phyloP scores from a whole-genome alignment of 2,797 vertebrate species.

The Leucoraja ocellata region DNA sequence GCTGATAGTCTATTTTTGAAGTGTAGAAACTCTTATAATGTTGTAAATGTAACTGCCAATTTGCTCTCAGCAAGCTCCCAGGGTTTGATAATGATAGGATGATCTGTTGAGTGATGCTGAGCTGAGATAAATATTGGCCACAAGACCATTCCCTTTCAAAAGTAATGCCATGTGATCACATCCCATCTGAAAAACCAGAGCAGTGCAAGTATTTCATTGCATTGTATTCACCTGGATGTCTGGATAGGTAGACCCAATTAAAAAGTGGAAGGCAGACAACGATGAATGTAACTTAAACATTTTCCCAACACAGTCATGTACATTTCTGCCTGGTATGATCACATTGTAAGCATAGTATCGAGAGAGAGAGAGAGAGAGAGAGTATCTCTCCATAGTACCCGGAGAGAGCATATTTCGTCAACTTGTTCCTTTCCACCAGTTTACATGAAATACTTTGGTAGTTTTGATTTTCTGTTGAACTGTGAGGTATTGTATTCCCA shows the following conservation, averaged over 20 bases:
- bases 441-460: no score
- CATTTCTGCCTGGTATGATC: no score
- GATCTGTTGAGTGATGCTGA: background rate
- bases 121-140: background rate
- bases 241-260: background rate
- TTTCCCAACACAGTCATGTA: no score
- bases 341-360: no score
- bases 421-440: no score
- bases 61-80: background rate
- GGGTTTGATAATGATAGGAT: background rate
- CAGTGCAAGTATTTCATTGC: background rate
- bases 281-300: no score
- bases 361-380: no score
- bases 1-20: background rate
- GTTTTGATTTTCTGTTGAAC: no score
- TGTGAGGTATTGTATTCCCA: no score
- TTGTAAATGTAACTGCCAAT: background rate
- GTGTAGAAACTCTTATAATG: background rate
- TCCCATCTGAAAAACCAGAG: background rate
- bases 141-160: background rate
- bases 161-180: background rate
- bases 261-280: no score
- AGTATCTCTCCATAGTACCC: no score
- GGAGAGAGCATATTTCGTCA: no score
- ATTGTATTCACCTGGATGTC: background rate